Conservation (phyloP, 1,140 invertebrate genomes). For the Drosophila funebris region DNA sequence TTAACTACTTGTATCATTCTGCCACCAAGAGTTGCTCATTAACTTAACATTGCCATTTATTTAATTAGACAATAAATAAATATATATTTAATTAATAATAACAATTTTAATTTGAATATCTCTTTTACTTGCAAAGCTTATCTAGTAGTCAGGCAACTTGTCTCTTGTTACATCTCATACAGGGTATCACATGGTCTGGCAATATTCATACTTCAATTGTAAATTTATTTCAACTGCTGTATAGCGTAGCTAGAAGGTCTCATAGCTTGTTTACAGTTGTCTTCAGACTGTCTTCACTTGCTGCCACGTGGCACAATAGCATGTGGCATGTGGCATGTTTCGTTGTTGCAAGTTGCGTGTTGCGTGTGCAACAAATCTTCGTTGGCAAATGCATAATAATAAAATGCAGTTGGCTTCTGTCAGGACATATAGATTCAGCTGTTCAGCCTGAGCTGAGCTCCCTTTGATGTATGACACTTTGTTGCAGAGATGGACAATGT, state of each 20-base stretch:
- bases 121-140: too few relatives aligned
- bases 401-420: conserved; percentile 18
- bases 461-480: conserved; percentile 10
- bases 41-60: neutral
- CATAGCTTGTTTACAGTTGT: neutral
- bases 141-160: too few relatives aligned
- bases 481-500: neutral
- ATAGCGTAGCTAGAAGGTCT: neutral
- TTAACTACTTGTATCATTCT: neutral
- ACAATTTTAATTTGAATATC: too few relatives aligned
- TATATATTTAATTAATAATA: too few relatives aligned
- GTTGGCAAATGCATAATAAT: conserved; percentile 6
- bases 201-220: neutral
- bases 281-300: conserved; percentile 1
- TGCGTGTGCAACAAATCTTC: conserved; percentile 7
- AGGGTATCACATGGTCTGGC: neutral
- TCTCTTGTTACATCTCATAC: too few relatives aligned
- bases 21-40: neutral
- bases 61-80: too few relatives aligned
- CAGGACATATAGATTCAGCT: neutral
- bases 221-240: neutral
- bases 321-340: conserved; percentile 19
- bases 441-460: neutral
- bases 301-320: neutral
- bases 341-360: conserved; percentile 23